Evolutionary conservation across 2,888 invertebrate species (phyloP).

Genomic region (Apocheima hispidaria): DNA sequence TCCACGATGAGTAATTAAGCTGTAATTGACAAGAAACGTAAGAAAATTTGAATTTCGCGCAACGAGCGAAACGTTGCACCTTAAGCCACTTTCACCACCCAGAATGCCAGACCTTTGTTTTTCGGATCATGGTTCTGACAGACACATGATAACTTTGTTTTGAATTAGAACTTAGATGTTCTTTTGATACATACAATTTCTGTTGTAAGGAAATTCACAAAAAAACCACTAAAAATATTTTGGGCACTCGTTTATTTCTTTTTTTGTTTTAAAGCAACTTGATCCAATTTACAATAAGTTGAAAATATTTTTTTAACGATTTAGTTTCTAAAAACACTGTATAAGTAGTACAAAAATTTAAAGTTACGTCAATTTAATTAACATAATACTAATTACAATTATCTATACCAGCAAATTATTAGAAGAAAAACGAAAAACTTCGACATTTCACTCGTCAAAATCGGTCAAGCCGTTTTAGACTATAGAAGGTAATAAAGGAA

Average conservation of each 20-base stretch:
- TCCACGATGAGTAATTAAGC: too few relatives aligned
- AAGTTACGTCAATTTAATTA: not conserved
- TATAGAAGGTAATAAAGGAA: not conserved
- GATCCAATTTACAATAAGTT: constrained; percentile 21
- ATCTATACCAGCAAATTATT: not conserved
- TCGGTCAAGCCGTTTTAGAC: too few relatives aligned
- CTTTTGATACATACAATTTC: too few relatives aligned
- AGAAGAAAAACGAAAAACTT: not conserved
- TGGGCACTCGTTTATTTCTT: constrained; percentile 33
- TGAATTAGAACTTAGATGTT: too few relatives aligned
- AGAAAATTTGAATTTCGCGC: too few relatives aligned
- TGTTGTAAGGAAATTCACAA: not conserved
- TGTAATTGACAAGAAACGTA: too few relatives aligned
- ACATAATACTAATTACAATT: not conserved
- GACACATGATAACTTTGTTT: too few relatives aligned
- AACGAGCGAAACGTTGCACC: too few relatives aligned
- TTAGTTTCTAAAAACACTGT: constrained; percentile 9
- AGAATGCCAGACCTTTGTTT: too few relatives aligned
- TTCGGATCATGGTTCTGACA: too few relatives aligned
- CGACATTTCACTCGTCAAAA: too few relatives aligned
- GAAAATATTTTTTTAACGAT: not conserved
- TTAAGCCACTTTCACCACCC: too few relatives aligned
- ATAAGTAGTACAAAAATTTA: constrained; percentile 23
- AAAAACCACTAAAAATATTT: constrained; percentile 10
- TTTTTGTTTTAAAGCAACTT: constrained; percentile 35